phyloP scores from a whole-genome alignment of 2,888 invertebrate species.

The Nematopogon swammerdamellus region DNA sequence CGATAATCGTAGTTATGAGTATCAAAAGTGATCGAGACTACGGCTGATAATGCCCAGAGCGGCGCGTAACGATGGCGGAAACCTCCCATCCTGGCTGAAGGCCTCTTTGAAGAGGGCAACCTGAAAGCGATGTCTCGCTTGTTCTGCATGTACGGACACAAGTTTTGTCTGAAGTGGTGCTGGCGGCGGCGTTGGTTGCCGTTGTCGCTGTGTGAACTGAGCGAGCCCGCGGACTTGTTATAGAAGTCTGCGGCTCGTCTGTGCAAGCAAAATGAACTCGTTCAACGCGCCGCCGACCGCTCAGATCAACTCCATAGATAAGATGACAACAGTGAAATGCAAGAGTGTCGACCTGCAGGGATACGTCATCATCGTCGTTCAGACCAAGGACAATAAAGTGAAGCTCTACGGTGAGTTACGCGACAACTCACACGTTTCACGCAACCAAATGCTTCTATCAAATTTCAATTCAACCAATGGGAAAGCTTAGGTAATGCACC shows the following conservation, averaged over 20 bases:
- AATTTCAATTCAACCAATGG: too few species aligned
- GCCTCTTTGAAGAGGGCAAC: conserved; percentile 25
- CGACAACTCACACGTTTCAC: neutral
- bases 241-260: too few species aligned
- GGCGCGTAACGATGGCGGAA: conserved; percentile 38
- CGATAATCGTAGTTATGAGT: neutral
- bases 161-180: conserved; percentile 44
- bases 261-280: conserved; percentile 42
- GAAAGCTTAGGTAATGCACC: too few species aligned
- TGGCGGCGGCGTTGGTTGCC: conserved; percentile 44
- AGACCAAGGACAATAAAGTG: conserved; percentile 91
- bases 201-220: neutral
- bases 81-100: conserved; percentile 32
- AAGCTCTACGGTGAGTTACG: conserved; percentile 77
- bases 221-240: neutral
- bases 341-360: conserved; percentile 85
- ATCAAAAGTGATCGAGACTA: neutral
- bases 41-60: conserved; percentile 6
- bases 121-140: conserved; percentile 30
- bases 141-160: conserved; percentile 28
- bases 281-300: conserved; percentile 45
- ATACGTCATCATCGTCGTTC: conserved; percentile 92
- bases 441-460: too few species aligned
- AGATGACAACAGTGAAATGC: conserved; percentile 49
- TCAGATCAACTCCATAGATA: conserved; percentile 45